Base-by-base conservation (phyloP, 2,888 invertebrate species). In the Drosophila paramelanica region DNA sequence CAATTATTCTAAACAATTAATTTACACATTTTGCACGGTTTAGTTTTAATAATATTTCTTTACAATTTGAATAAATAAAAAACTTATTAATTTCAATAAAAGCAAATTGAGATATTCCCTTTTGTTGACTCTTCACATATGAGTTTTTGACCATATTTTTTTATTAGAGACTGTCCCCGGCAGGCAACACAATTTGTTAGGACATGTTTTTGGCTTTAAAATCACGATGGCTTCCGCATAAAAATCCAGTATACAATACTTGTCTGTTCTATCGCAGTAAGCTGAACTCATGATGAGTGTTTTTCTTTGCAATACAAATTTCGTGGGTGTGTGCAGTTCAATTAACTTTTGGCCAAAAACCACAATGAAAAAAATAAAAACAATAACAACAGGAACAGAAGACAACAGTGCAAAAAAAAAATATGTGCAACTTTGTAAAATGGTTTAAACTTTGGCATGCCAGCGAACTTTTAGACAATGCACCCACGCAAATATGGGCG, bases 401-500 rank as follows among this genome's bases (percentile, higher is more conserved):
- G 60, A 77, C 55, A 65, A 77, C 50, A 55, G 14, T 47, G 31
- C 46, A 59, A 65, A 50, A 58, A 72, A 31, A 42, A 67, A 53
- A 56, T 68, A 17, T 1, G 17, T 67, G 62, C 41, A 83, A 77
- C 67, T 83, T 80, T 69, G 64, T 64, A 59, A 80, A 81, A 81
- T 67, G 70, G 76, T 75, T 81, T 81, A 73, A 81, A 84, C 81
- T 81, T 83, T 72, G 50, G 84, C 80, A 73, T 79, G 79, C 76
- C 67, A 79, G 60, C 71, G 59, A 73, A 46, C 67, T 70, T 74
- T 74, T 70, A 81, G 84, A 75, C 78, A 80, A 72, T 58, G 62
- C 65, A 42, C 36, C 33, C 47, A 73, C 55, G 43, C 67, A 58
- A 64, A 45, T 36, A 38, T 68, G 67, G 61, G 42, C 20, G 33